phyloP scores from a whole-genome alignment of 2,113 vertebrate species.

The Ptyas mucosa region DNA sequence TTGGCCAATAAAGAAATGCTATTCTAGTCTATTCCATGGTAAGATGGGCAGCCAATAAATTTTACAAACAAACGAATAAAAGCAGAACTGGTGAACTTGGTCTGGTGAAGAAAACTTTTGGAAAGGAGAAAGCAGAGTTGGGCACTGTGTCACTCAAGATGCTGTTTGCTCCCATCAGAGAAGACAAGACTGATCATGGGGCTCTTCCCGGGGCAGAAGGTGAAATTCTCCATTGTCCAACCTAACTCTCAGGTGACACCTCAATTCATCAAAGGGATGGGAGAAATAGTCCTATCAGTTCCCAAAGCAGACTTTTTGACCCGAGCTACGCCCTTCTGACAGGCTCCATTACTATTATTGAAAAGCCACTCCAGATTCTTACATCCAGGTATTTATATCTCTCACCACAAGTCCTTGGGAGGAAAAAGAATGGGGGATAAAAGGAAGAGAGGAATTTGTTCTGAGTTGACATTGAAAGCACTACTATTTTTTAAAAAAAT shows the following conservation, averaged over 20 bases:
- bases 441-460: background rate
- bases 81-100: background rate
- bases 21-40: too few relatives aligned
- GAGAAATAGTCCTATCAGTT: background rate
- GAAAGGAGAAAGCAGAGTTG: background rate
- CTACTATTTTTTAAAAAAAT: background rate
- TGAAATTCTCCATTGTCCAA: background rate
- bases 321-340: slow-evolving; percentile 27
- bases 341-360: slow-evolving; percentile 19
- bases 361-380: slow-evolving; percentile 23
- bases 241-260: slow-evolving; percentile 24
- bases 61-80: background rate
- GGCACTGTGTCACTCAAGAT: background rate
- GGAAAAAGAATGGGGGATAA: background rate
- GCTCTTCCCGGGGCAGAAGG: background rate
- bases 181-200: background rate
- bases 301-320: slow-evolving; percentile 23
- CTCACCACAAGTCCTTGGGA: slow-evolving; percentile 20
- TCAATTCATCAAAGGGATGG: slow-evolving; percentile 13
- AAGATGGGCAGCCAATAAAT: too few relatives aligned
- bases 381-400: slow-evolving; percentile 32
- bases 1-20: too few relatives aligned
- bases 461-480: background rate
- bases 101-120: background rate
- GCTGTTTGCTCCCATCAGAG: background rate